phyloP scores from a whole-genome alignment of 2,888 invertebrate genomes.

The Pristionchus arcanus region DNA sequence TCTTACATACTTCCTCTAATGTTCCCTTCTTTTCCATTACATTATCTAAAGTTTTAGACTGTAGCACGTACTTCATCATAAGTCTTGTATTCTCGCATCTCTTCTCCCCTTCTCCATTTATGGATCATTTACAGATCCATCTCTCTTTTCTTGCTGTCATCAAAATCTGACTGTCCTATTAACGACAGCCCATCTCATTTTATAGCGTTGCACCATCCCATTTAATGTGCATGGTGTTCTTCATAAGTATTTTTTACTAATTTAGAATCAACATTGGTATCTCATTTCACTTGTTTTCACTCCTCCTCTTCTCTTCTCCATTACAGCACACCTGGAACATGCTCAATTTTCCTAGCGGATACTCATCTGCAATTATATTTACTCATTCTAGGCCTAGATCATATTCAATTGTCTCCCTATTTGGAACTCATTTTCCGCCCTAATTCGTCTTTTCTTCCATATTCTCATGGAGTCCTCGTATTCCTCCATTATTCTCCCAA shows the following conservation, averaged over 20 bases:
- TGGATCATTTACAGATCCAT: neutral
- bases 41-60: too few species aligned
- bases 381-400: neutral
- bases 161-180: neutral
- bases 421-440: neutral
- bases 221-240: neutral
- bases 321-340: conserved; percentile 45
- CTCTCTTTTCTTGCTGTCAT: neutral
- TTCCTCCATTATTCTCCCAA: neutral
- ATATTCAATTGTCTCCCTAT: neutral
- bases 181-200: neutral
- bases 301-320: neutral
- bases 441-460: neutral
- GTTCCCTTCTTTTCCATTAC: too few species aligned
- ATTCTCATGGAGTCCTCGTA: neutral
- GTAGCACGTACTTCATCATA: too few species aligned
- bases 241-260: neutral
- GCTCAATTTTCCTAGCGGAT: neutral
- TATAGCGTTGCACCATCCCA: neutral
- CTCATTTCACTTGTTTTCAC: conserved; percentile 11
- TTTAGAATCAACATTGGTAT: neutral
- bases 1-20: too few species aligned
- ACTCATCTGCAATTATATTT: neutral
- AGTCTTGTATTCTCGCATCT: too few species aligned
- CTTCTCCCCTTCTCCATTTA: neutral